phyloP scores from a whole-genome alignment of 2,888 invertebrate genomes.

The Drosophila niveifrons region DNA sequence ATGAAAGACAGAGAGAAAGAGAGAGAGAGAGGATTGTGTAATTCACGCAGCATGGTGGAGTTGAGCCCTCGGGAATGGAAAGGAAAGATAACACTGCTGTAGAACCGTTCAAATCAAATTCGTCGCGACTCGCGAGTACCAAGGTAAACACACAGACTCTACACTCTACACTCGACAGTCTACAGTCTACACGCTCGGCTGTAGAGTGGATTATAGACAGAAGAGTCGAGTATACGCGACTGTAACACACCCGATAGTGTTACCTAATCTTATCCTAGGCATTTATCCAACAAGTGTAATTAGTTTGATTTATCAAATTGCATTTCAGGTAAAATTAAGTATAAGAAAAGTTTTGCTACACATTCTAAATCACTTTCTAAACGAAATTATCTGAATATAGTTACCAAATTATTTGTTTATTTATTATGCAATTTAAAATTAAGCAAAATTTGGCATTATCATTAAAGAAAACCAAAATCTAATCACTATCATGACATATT shows the following conservation, averaged over 20 bases:
- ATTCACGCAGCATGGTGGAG: slow-evolving; percentile 12
- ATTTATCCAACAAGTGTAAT: too few relatives aligned
- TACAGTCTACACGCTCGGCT: slow-evolving; percentile 12
- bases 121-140: slow-evolving; percentile 54
- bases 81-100: slow-evolving; percentile 22
- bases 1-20: not conserved
- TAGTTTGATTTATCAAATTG: too few relatives aligned
- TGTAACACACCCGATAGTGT: not conserved
- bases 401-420: too few relatives aligned
- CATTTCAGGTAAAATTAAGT: too few relatives aligned
- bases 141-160: slow-evolving; percentile 48
- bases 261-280: too few relatives aligned
- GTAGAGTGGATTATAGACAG: slow-evolving; percentile 30
- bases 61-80: slow-evolving; percentile 6
- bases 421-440: too few relatives aligned
- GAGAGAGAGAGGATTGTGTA: slow-evolving; percentile 32
- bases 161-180: not conserved
- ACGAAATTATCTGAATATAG: too few relatives aligned
- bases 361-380: too few relatives aligned
- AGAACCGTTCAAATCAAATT: slow-evolving; percentile 58
- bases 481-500: too few relatives aligned
- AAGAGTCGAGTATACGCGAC: not conserved
- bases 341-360: too few relatives aligned
- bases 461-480: too few relatives aligned
- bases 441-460: too few relatives aligned